Evolutionary conservation across 2,113 vertebrate species (phyloP), one percentile per base, ranked within the genome.

Genomic region (Cryptomyrus ogoouensis): DNA sequence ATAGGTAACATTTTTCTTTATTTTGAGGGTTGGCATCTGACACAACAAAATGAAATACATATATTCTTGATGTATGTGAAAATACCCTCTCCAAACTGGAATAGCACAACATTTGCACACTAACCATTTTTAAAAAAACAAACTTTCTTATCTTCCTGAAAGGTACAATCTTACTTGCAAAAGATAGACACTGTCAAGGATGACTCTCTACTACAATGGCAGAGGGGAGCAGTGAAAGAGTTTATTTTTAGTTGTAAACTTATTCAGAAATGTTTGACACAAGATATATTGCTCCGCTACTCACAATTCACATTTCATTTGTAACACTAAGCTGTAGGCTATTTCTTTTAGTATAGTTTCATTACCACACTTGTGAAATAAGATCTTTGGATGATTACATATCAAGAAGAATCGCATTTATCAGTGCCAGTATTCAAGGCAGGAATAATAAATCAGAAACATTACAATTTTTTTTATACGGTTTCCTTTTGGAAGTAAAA

Each of bases 251-350:
- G 31, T 47, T 35, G 21, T 53, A 27, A 24, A 87, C 85, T 86
- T 49, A 56, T 87, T 87, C 50, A 39, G 24, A 87, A 53, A 56
- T 56, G 50, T 86, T 86, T 49, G 46, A 86, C 47, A 86, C 84
- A 10, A 49, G 84, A 86, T 47, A 27, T 27, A 86, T 47, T 5
- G 84, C 46, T 27, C 47, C 7, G 10, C 84, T 50, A 27, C 84
- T 86, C 84, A 50, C 84, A 52, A 49, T 86, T 86, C 84, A 15
- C 46, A 31, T 31, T 50, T 50, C 13, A 50, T 86, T 86, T 52
- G 46, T 19, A 46, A 86, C 46, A 15, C n/a, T 83, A 50, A 50
- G 84, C 44, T 50, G n/a, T 3, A 86, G n/a, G 44, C 13, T 15
- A 17, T 50, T 86, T 52, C n/a, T 15, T 86, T 47, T 31, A 44